Evolutionary conservation across 2,113 vertebrate genomes (phyloP).

Genomic region (Cromileptes altivelis): DNA sequence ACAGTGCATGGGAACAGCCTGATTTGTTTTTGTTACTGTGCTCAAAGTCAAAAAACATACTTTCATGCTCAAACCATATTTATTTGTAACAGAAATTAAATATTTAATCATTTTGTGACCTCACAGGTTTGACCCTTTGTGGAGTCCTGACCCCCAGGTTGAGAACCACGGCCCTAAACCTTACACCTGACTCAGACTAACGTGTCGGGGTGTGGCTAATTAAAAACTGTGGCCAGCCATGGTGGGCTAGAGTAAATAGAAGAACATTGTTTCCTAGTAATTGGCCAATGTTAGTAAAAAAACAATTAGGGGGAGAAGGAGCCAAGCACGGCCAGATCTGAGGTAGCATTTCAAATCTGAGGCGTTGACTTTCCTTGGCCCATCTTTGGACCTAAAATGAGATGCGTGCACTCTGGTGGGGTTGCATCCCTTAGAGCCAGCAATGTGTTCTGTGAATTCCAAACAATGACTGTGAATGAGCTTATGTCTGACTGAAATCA

Average conservation of each 20-base stretch:
- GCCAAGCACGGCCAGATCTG: neutral
- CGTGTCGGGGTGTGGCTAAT: neutral
- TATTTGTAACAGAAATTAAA: neutral
- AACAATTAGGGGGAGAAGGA: neutral
- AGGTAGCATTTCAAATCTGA: conserved; percentile 18
- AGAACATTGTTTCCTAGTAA: conserved; percentile 13
- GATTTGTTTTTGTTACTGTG: too few relatives aligned
- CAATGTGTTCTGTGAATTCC: conserved; percentile 28
- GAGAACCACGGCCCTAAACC: too few relatives aligned
- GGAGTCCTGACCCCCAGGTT: neutral
- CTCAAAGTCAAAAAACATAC: too few relatives aligned
- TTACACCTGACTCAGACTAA: neutral
- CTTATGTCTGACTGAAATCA: conserved; percentile 29
- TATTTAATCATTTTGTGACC: neutral
- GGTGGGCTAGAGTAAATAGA: neutral
- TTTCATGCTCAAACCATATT: too few relatives aligned
- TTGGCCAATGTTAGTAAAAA: neutral
- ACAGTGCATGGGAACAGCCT: too few relatives aligned
- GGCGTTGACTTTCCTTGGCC: neutral
- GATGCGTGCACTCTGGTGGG: conserved; percentile 25
- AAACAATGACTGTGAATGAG: conserved; percentile 34
- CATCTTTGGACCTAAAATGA: conserved; percentile 4
- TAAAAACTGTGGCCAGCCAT: neutral
- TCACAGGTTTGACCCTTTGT: neutral
- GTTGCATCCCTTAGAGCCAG: neutral